Conservation (phyloP, 1,140 invertebrate genomes). For the Micrasema longulum region DNA sequence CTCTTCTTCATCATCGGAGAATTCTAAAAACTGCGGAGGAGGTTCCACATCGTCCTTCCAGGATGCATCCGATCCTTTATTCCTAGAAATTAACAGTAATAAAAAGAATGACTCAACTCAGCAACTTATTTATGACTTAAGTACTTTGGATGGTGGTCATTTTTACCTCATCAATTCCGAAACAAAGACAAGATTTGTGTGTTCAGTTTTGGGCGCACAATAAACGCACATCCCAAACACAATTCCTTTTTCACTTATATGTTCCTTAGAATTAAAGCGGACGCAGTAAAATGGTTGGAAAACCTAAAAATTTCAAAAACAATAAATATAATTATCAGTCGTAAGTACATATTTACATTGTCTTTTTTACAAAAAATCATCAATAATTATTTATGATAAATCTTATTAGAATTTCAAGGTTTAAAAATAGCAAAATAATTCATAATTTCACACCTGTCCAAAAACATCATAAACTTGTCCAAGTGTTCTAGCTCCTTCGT, state of each 20-base stretch:
- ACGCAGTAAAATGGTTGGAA: constrained; percentile 83
- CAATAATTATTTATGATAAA: no score
- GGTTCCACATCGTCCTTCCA: constrained; percentile 88
- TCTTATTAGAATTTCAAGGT: no score
- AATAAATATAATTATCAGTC: constrained; percentile 8
- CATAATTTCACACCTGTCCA: constrained; percentile 70
- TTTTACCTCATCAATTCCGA: constrained; percentile 76
- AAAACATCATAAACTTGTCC: constrained; percentile 92
- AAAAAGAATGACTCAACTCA: no score
- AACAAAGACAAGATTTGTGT: constrained; percentile 82
- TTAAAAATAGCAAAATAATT: no score
- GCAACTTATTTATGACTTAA: no score
- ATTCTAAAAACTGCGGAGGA: constrained; percentile 78
- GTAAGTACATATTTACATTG: constrained; percentile 11
- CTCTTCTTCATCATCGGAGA: constrained; percentile 92
- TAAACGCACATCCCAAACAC: constrained; percentile 78
- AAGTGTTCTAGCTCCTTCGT: constrained; percentile 77
- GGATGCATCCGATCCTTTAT: constrained; percentile 85
- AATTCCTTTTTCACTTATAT: constrained; percentile 77
- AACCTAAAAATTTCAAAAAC: constrained; percentile 66
- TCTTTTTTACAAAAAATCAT: no score
- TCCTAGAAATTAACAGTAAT: constrained; percentile 69
- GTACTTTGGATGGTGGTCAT: no score
- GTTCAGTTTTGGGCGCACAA: constrained; percentile 79
- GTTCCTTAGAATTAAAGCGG: constrained; percentile 82